phyloP scores from a whole-genome alignment of 2,888 invertebrate species.

The Hecatera dysodea region DNA sequence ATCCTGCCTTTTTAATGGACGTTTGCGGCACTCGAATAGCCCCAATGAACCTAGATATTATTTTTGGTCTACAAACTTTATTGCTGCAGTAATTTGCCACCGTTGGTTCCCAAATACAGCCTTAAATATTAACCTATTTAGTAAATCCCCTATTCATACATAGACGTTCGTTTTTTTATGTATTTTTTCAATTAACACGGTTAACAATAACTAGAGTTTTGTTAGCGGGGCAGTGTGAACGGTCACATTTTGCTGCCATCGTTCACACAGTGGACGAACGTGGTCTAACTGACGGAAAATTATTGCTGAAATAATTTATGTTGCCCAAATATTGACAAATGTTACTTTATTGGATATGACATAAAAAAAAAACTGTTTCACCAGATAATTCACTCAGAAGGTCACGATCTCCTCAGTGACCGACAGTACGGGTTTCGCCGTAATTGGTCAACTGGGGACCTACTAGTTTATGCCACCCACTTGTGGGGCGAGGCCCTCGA shows the following conservation, averaged over 20 bases:
- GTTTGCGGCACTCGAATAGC: too few species aligned
- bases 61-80: not conserved
- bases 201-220: slow-evolving; percentile 50
- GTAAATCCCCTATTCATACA: slow-evolving; percentile 12
- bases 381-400: too few species aligned
- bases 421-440: too few species aligned
- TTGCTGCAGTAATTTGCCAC: slow-evolving; percentile 8
- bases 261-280: slow-evolving; percentile 10
- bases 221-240: slow-evolving; percentile 49
- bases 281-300: slow-evolving; percentile 56
- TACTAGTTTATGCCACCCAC: too few species aligned
- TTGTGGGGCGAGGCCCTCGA: too few species aligned
- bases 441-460: too few species aligned
- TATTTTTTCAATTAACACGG: slow-evolving; percentile 38
- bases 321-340: not conserved
- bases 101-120: slow-evolving; percentile 20
- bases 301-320: slow-evolving; percentile 38
- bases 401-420: too few species aligned
- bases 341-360: too few species aligned
- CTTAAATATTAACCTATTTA: slow-evolving; percentile 7
- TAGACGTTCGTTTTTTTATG: slow-evolving; percentile 2
- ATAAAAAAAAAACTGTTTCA: too few species aligned
- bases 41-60: not conserved
- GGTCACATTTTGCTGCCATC: slow-evolving; percentile 32
- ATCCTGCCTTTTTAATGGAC: too few species aligned